Evolutionary conservation across 2,888 invertebrate species (phyloP).

Genomic region (Hetaerina titia): DNA sequence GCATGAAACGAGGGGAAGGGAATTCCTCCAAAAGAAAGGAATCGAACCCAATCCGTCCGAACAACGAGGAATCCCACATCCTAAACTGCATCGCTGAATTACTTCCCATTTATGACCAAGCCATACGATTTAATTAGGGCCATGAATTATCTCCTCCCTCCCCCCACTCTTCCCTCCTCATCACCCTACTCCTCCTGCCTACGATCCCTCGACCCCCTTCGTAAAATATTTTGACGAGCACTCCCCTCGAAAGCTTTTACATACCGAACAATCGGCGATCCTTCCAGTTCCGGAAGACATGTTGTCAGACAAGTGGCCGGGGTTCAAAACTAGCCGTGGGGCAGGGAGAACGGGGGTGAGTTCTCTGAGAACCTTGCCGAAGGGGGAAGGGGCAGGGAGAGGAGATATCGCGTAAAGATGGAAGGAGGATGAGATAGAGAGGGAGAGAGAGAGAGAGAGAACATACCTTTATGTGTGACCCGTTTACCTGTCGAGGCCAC

Average conservation of each 20-base stretch:
- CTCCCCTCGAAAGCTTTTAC: not conserved
- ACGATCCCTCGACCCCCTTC: not conserved
- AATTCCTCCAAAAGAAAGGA: not conserved
- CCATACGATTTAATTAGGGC: not conserved
- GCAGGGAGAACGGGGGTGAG: not conserved
- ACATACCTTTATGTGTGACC: constrained; percentile 13
- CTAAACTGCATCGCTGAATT: not conserved
- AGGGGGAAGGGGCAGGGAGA: not conserved
- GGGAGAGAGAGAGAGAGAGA: not conserved
- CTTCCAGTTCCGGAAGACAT: not conserved
- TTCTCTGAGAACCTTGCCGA: not conserved
- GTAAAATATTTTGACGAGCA: not conserved
- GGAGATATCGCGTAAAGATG: not conserved
- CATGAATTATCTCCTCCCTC: not conserved
- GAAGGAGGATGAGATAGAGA: not conserved
- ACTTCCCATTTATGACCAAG: not conserved
- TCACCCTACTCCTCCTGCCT: not conserved
- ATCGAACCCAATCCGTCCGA: no score
- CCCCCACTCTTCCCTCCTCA: not conserved
- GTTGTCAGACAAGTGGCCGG: not conserved
- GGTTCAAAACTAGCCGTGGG: not conserved
- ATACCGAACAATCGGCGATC: not conserved
- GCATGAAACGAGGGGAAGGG: no score
- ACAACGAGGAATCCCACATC: not conserved
- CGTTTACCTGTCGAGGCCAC: not conserved